Conservation (phyloP, 1,140 invertebrate genomes). For the Varroa destructor region DNA sequence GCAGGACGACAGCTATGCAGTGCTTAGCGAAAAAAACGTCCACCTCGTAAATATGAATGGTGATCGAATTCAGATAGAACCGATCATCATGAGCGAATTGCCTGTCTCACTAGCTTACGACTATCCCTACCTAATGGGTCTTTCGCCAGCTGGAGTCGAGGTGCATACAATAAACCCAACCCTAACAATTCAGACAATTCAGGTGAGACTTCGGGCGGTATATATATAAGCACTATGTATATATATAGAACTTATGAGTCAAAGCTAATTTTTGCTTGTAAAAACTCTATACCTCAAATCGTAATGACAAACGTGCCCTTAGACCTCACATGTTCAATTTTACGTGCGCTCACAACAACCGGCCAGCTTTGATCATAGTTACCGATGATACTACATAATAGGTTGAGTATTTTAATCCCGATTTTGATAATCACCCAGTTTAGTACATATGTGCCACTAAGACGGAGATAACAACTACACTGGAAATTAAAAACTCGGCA, state of each 20-base stretch:
- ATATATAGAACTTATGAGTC: constrained; percentile 31
- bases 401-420: no score
- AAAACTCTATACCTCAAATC: not conserved
- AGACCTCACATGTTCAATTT: not conserved
- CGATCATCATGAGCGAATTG: not conserved
- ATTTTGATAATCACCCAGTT: no score
- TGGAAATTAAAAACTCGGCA: no score
- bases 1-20: not conserved
- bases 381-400: no score
- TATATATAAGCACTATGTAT: no score
- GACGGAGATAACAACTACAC: no score
- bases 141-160: constrained; percentile 61
- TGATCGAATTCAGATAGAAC: not conserved
- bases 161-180: constrained; percentile 59
- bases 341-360: constrained; percentile 17
- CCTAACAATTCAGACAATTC: constrained; percentile 59
- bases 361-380: no score
- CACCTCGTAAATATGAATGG: not conserved
- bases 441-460: no score
- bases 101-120: constrained; percentile 56
- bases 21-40: constrained; percentile 2
- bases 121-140: constrained; percentile 71
- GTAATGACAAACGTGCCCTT: constrained; percentile 22
- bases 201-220: constrained; percentile 41
- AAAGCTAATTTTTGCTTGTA: constrained; percentile 21